Conservation (phyloP, 2,797 vertebrate genomes). For the Muscicapa striata region DNA sequence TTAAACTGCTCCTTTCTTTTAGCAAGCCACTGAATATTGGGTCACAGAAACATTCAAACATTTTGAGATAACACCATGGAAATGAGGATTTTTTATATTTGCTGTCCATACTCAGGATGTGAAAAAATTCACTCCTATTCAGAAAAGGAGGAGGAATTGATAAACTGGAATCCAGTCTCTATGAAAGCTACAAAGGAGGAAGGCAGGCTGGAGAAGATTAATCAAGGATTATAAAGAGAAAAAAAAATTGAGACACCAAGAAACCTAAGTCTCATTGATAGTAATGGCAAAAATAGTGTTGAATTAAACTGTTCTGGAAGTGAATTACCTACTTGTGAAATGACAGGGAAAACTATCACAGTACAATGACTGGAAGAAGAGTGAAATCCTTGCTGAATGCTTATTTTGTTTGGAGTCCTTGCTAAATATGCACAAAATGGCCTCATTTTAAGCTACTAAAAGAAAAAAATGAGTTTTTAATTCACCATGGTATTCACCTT, state of each 20-base stretch:
- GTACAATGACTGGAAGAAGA: background rate
- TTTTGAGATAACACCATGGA: background rate
- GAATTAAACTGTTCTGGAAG: background rate
- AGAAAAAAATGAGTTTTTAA: background rate
- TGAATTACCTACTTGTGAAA: background rate
- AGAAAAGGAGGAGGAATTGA: background rate
- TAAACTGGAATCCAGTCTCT: background rate
- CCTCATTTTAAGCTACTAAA: background rate
- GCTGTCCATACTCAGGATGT: background rate
- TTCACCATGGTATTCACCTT: constrained; percentile 2
- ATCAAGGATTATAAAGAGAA: background rate
- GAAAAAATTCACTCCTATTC: background rate
- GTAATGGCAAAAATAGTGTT: background rate
- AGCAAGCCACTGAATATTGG: background rate
- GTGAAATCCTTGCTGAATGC: background rate
- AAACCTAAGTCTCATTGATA: background rate
- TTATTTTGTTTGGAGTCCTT: background rate
- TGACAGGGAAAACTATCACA: background rate
- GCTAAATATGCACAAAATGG: background rate
- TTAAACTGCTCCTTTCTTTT: background rate
- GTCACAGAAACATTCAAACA: background rate
- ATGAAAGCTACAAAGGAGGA: background rate
- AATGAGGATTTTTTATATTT: background rate
- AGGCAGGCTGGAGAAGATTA: background rate
- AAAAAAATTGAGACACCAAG: background rate